Percentiles rank a stretch among this genome's conserved stretches.
Conservation (phyloP, 2,797 vertebrate genomes). For the Euphonia xanthogaster region DNA sequence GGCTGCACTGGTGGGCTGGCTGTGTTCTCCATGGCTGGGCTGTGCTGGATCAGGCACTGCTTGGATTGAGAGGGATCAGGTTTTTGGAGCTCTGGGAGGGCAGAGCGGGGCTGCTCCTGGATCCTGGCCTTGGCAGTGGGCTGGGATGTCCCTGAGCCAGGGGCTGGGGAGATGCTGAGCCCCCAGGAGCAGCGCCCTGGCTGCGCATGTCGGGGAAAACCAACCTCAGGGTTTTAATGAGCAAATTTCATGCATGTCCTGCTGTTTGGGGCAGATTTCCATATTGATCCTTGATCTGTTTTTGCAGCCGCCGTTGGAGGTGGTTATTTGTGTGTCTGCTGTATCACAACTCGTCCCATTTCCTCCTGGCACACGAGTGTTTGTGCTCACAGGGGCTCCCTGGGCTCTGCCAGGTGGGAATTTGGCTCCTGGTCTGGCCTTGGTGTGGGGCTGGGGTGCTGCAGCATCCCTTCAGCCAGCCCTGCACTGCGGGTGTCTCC, state of each 20-base stretch:
- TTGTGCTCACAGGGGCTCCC: neutral
- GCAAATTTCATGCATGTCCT: neutral
- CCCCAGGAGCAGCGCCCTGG: neutral
- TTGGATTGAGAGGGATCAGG: neutral
- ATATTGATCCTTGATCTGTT: constrained; percentile 7
- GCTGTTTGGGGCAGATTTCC: constrained; percentile 37
- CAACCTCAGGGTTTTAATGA: neutral
- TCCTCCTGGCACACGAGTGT: neutral
- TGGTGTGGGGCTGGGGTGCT: neutral
- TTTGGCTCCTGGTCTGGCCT: neutral
- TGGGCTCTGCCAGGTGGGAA: neutral
- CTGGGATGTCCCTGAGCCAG: neutral
- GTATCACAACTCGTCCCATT: neutral
- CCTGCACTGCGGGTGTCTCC: neutral
- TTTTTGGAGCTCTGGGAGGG: neutral
- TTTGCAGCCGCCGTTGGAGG: neutral
- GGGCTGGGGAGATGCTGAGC: neutral
- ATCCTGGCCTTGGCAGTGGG: neutral
- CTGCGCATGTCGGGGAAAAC: neutral
- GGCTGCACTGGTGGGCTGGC: neutral
- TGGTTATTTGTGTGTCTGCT: constrained; percentile 13
- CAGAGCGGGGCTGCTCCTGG: neutral
- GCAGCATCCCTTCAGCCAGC: neutral
- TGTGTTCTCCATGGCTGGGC: fast-evolving
- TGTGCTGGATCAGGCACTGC: fast-evolving